Percentiles rank a stretch among this genome's conserved stretches.
phyloP scores from a whole-genome alignment of 2,113 vertebrate species.

The Tor tambroides region DNA sequence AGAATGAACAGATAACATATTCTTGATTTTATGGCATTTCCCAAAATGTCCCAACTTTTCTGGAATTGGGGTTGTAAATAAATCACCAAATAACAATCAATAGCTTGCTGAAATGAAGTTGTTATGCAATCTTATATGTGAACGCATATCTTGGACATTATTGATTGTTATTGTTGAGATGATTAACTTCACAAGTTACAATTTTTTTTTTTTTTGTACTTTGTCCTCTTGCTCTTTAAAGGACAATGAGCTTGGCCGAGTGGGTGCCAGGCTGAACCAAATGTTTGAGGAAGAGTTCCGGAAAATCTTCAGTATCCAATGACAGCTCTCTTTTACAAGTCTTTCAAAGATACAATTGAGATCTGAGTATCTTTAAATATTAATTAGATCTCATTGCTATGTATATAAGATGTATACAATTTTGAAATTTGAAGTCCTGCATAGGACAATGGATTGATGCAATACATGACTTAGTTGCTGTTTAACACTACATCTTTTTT shows the following conservation, averaged over 20 bases:
- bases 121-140: background rate
- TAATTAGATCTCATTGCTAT: background rate
- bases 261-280: constrained; percentile 56
- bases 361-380: background rate
- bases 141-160: background rate
- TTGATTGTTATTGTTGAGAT: background rate
- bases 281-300: constrained; percentile 65
- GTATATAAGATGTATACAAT: background rate
- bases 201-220: background rate
- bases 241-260: constrained; percentile 54
- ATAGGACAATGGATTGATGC: background rate
- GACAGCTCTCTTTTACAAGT: background rate
- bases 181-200: background rate
- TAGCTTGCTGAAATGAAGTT: background rate
- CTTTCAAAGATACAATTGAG: background rate
- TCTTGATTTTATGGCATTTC: no score
- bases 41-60: no score
- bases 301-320: constrained; percentile 63
- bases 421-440: background rate
- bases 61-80: no score
- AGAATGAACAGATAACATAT: no score
- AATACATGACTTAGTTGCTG: background rate
- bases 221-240: constrained; percentile 57
- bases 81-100: background rate
- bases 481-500: no score